Evolutionary conservation across 92 coral and sea anemone genomes (phyloP), one percentile per base, ranked within the genome.

Genomic region (Blastomussa wellsi): DNA sequence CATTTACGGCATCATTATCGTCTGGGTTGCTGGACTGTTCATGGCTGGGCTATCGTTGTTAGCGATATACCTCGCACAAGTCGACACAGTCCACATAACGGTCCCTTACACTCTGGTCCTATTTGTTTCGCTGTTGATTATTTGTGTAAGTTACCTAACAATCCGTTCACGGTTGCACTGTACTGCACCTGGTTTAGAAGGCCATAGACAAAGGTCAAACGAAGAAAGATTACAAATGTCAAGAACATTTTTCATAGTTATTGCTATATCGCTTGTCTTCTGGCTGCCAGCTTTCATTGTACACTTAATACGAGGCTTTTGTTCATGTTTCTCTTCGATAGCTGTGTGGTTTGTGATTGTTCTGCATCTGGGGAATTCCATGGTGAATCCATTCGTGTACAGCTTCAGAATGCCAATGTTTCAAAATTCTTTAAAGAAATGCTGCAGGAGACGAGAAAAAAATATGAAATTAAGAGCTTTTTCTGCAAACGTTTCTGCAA

Each of bases 251-350:
- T 35, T 73, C 17, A 3, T 72, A 4, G 86, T 72, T 3, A 28
- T 36, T 17, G 79, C 71, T 38, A 41, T 82, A 15, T 82, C 86
- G 39, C 72, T 82, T 35, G 39, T 55, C 14, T 16, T 72, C 52
- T 82, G 86, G 79, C 42, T 82, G 7, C 86, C 86, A 38, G 71
- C 79, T 14, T 51, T 73, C 36, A 31, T 73, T 14, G 39, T 82
- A 72, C 53, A 4, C 13, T 24, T 32, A 7, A n/a, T 13, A 6
- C 52, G 2, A 52, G 70, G 5, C 16, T 55, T 82, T 28, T 82
- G 86, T 31, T 64, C 52, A 36, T 82, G 86, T 72, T 36, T 82
- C 20, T 5, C 71, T 7, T 8, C 31, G 16, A 37, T 26, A 0
- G 41, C 22, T 4, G 14, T 82, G 32, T 71, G 28, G 57, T 1